Evolutionary conservation across 1,140 invertebrate genomes (phyloP), one percentile per base, ranked within the genome.

Genomic region (Hesperophylax magnus): DNA sequence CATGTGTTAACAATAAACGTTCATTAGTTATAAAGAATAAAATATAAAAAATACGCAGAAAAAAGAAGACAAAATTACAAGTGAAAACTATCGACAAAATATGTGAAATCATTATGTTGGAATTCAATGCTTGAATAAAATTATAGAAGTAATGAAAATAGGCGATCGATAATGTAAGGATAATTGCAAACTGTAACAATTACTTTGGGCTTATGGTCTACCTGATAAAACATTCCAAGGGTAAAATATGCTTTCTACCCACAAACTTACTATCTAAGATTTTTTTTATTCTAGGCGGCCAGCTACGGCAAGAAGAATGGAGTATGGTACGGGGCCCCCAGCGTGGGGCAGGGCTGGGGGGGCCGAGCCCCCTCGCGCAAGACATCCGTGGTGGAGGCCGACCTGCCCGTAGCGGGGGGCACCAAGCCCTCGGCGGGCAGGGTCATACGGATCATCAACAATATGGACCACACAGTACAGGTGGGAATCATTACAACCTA

Each of bases 391-490:
- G 72, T 94, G 94, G 82, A 93, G 94, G 81, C 93, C 94, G 86
- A 93, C 93, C 72, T 92, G 93, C 61, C 93, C 93, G 58, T 92
- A 93, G 11, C 91, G 90, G 67, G 31, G 56, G 92, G 92, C 74
- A 93, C 93, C 54, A 96, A 96, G 85, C 93, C 95, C 34, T 93
- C 93, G 81, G 95, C 95, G 22, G 95, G 96, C 56, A 92, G 96
- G 79, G 95, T 97, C 78, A 97, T 98, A 85, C 91, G 96, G 77
- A 96, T 98, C 86, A 96, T 98, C 86, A 98, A 97, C 89, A 97
- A 97, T 86, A 93, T 95, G 90, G 96, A 97, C 88, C 96, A 97
- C 86, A 95, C 95, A 31, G 94, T 97, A 84, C 96, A 97, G 93
- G 96, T 96, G 87, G 82, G 77, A 58, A 47, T 47, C 27, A 9